Conservation (phyloP, 2,797 vertebrate species). For the Pangasius larnaudii region DNA sequence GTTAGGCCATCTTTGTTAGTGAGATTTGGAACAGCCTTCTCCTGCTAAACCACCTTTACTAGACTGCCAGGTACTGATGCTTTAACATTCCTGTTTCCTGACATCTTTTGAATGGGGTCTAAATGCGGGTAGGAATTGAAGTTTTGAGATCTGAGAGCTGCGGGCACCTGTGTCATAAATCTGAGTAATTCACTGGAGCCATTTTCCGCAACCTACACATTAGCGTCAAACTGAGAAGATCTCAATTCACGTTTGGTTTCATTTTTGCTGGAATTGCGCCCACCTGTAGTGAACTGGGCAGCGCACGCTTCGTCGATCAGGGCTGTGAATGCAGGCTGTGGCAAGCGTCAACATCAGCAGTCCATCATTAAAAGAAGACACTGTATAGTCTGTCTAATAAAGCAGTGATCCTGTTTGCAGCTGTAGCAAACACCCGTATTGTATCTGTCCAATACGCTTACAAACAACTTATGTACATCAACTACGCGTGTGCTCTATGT, state of each 20-base stretch:
- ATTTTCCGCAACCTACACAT: neutral
- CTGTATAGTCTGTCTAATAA: neutral
- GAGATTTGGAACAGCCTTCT: neutral
- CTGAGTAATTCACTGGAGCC: neutral
- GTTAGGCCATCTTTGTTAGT: neutral
- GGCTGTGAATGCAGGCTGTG: neutral
- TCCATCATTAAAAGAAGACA: neutral
- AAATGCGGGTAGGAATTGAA: neutral
- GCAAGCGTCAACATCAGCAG: neutral
- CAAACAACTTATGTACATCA: neutral
- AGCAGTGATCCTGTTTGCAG: neutral
- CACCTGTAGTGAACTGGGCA: neutral
- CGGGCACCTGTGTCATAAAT: neutral
- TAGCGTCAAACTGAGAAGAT: neutral
- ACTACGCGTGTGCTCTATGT: neutral
- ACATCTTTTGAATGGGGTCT: neutral
- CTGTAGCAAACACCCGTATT: neutral
- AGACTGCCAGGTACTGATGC: neutral
- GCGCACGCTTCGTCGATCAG: neutral
- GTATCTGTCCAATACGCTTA: neutral
- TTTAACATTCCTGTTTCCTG: neutral
- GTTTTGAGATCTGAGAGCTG: neutral
- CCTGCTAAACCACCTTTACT: neutral
- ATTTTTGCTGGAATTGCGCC: neutral
- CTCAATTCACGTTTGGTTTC: neutral